phyloP scores from a whole-genome alignment of 2,888 invertebrate genomes.

The Trichopria drosophilae region DNA sequence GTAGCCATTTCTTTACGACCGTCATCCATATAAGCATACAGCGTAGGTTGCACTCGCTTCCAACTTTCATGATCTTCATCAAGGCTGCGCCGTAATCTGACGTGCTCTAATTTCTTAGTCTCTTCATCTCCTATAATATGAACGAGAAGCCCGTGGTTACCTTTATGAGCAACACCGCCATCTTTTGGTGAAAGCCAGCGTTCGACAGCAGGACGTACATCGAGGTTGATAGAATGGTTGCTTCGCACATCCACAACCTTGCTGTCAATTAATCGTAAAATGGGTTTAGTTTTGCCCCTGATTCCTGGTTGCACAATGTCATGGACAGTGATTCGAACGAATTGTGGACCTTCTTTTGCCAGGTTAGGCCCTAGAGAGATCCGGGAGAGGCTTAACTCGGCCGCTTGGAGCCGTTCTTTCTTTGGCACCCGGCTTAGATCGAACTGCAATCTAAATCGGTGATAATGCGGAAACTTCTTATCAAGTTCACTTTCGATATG shows the following conservation, averaged over 20 bases:
- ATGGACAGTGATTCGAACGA: constrained; percentile 70
- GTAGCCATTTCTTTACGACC: constrained; percentile 62
- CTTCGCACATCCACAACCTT: constrained; percentile 66
- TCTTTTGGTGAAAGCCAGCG: constrained; percentile 75
- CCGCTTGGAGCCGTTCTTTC: constrained; percentile 77
- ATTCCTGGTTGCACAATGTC: constrained; percentile 77
- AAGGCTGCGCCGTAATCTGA: constrained; percentile 71
- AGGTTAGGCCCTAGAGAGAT: constrained; percentile 50
- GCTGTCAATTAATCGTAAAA: constrained; percentile 81
- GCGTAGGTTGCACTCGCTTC: constrained; percentile 73
- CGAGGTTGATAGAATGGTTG: constrained; percentile 72
- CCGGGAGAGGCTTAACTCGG: constrained; percentile 75
- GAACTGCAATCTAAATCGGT: constrained; percentile 81
- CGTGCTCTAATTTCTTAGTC: constrained; percentile 63
- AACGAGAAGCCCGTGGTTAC: constrained; percentile 82
- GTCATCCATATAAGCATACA: constrained; percentile 88
- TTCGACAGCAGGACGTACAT: constrained; percentile 84
- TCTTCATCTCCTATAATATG: constrained; percentile 55
- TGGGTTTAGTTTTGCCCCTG: constrained; percentile 66
- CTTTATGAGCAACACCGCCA: constrained; percentile 41
- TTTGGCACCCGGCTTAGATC: constrained; percentile 77
- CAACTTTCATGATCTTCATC: constrained; percentile 62
- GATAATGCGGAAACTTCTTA: constrained; percentile 68
- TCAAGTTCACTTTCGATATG: constrained; percentile 77
- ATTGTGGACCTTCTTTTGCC: constrained; percentile 58